Percentiles rank a stretch among this genome's conserved stretches.
Evolutionary conservation across 2,113 vertebrate species (phyloP).

Genomic region (Panthera uncia): DNA sequence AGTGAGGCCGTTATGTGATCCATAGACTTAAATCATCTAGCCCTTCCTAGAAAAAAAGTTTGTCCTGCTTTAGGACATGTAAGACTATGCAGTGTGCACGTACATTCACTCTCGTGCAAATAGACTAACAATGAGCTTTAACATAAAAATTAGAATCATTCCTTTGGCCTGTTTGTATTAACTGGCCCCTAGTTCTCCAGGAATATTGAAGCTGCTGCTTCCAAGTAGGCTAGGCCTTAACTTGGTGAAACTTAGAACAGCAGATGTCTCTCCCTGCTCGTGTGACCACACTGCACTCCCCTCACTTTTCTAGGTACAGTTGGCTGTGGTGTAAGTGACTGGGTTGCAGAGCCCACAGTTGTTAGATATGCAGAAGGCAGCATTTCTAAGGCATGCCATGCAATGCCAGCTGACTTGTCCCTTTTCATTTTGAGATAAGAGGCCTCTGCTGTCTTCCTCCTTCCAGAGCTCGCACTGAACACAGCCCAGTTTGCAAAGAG

Average conservation of each 20-base stretch:
- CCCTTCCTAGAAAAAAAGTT: not conserved
- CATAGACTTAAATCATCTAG: not conserved
- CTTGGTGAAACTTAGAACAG: not conserved
- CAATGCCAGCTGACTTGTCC: not conserved
- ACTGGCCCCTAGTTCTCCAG: not conserved
- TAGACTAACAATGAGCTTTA: not conserved
- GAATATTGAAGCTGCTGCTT: not conserved
- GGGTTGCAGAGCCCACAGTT: not conserved
- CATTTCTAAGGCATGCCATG: not conserved
- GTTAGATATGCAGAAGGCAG: not conserved
- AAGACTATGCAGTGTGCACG: not conserved
- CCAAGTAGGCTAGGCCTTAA: not conserved
- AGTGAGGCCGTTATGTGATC: not conserved
- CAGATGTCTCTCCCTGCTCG: not conserved
- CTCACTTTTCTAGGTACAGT: not conserved
- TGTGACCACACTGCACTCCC: not conserved
- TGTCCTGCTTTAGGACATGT: not conserved
- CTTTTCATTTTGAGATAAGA: constrained; percentile 46
- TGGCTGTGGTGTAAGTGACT: not conserved
- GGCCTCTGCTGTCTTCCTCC: not conserved
- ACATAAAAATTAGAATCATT: not conserved
- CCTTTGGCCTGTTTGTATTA: not conserved
- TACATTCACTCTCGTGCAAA: too few relatives aligned
- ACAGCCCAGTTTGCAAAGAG: constrained; percentile 97
- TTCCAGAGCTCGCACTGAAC: constrained; percentile 89